These are phyloP conservation scores for Helicoverpa zea DNA, from an alignment of 1,140 invertebrate species.

Conservation along the genomic window DNA sequence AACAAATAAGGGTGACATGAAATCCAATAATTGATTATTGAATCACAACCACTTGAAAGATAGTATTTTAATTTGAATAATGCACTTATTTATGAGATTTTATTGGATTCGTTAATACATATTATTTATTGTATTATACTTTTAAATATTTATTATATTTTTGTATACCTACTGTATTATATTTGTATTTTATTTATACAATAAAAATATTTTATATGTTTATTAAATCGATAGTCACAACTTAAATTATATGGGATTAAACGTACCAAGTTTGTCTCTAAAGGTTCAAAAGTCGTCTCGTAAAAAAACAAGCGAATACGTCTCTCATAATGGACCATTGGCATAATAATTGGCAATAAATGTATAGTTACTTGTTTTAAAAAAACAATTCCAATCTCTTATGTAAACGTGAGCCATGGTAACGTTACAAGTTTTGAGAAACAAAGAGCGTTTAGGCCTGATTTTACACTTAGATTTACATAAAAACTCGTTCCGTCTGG, in stretches of 20 bases:
- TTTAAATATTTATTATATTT: too few relatives aligned
- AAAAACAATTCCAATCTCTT: background rate
- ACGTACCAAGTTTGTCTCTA: too few relatives aligned
- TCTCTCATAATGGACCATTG: background rate
- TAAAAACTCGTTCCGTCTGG: slow-evolving; percentile 30
- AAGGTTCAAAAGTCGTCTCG: too few relatives aligned
- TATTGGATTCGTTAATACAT: slow-evolving; percentile 41
- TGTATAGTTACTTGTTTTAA: background rate
- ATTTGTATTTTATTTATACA: background rate
- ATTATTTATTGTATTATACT: too few relatives aligned
- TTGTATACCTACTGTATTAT: background rate
- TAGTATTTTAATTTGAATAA: slow-evolving; percentile 64
- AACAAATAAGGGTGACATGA: slow-evolving; percentile 69
- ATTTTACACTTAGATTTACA: slow-evolving; percentile 27
- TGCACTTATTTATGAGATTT: slow-evolving; percentile 47
- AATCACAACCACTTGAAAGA: slow-evolving; percentile 69
- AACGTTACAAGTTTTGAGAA: background rate
- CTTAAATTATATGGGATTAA: too few relatives aligned
- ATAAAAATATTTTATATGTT: too few relatives aligned
- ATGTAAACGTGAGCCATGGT: background rate
- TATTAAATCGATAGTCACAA: too few relatives aligned
- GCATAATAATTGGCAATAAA: background rate
- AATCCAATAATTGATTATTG: slow-evolving; percentile 71
- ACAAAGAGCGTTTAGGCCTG: slow-evolving; percentile 34
- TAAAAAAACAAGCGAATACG: too few relatives aligned